Percentiles rank a stretch among this genome's conserved stretches.
These are phyloP conservation scores for Ips typographus DNA, from an alignment of 1,140 invertebrate species.

Conservation along the genomic window DNA sequence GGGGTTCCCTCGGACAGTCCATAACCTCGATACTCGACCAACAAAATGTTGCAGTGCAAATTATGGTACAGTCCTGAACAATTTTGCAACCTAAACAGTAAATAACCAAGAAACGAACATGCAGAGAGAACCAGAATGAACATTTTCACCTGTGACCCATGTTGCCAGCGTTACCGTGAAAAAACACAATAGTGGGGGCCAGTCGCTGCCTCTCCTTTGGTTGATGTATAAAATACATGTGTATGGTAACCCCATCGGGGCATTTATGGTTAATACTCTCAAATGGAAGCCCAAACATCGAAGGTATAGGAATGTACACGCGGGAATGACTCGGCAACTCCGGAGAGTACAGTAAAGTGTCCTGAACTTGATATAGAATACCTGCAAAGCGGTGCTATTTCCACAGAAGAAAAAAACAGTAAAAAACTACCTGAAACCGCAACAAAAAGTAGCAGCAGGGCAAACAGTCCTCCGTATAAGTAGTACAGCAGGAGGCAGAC, in stretches of 20 bases:
- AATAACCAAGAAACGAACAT: neutral
- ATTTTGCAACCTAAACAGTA: slow-evolving; percentile 64
- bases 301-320: slow-evolving; percentile 81
- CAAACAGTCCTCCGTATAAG: slow-evolving; percentile 74
- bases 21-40: slow-evolving; percentile 93
- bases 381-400: slow-evolving; percentile 55
- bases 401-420: slow-evolving; percentile 4
- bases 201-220: slow-evolving; percentile 62
- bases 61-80: slow-evolving; percentile 76
- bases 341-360: slow-evolving; percentile 85
- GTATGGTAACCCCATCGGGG: slow-evolving; percentile 77
- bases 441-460: slow-evolving; percentile 67
- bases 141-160: slow-evolving; percentile 72
- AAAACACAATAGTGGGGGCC: slow-evolving; percentile 81
- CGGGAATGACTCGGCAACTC: slow-evolving; percentile 84
- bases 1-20: slow-evolving; percentile 88
- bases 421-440: slow-evolving; percentile 63
- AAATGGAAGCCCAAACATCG: slow-evolving; percentile 78
- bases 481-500: slow-evolving; percentile 77
- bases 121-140: too few relatives aligned
- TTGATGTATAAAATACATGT: slow-evolving; percentile 86
- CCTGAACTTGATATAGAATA: slow-evolving; percentile 82
- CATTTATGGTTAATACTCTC: slow-evolving; percentile 80
- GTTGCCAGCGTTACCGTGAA: slow-evolving; percentile 96
- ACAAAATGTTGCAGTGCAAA: slow-evolving; percentile 80